phyloP scores from a whole-genome alignment of 2,797 vertebrate genomes.

The Aselliscus stoliczkanus region DNA sequence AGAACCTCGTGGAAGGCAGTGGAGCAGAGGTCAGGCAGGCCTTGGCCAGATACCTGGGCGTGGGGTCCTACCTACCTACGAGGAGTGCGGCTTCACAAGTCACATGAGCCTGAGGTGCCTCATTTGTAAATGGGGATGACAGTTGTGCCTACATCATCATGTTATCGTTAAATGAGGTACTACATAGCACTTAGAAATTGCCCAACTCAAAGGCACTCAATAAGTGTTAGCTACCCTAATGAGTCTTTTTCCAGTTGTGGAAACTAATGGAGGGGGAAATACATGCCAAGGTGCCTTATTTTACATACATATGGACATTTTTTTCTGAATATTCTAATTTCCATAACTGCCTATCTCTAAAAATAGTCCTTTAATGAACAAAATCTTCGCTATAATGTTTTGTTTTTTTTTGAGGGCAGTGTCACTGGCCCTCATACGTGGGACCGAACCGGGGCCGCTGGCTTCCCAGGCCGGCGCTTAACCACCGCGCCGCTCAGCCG shows the following conservation, averaged over 20 bases:
- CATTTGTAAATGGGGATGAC: rapidly evolving
- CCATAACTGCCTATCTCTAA: neutral
- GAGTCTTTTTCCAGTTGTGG: neutral
- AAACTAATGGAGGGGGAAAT: neutral
- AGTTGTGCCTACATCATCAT: neutral
- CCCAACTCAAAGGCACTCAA: neutral
- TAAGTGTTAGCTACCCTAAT: neutral
- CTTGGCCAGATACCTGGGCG: neutral
- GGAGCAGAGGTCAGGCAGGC: neutral
- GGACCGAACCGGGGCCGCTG: too few relatives aligned
- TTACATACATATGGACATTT: neutral
- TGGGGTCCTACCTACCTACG: neutral
- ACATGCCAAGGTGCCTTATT: neutral
- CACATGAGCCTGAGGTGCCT: neutral
- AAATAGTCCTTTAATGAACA: neutral
- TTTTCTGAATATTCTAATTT: neutral
- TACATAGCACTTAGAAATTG: neutral
- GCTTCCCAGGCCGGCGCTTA: too few relatives aligned
- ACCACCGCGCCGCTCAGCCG: too few relatives aligned
- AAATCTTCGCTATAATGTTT: neutral
- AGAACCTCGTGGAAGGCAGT: neutral
- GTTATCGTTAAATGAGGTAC: neutral
- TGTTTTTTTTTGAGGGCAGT: too few relatives aligned
- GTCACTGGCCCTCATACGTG: too few relatives aligned
- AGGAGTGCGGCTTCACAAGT: neutral